A percentile compares a stretch with the other conserved stretches of the same genome.
Evolutionary conservation across 2,797 vertebrate genomes (phyloP).

Genomic region (Myoxocephalus aenaeus): DNA sequence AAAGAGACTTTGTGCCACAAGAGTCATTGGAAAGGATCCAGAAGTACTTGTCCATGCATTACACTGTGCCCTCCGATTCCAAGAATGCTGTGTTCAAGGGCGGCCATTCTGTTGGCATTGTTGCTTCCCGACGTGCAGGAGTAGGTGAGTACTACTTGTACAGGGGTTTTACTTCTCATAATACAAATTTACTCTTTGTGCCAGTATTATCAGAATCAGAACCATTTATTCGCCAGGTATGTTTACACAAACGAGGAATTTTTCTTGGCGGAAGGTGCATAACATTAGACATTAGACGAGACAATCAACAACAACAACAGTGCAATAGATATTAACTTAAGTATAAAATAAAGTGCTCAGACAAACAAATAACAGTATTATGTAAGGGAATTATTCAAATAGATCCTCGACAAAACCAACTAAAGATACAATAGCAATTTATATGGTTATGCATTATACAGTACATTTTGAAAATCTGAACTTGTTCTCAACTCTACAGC

Average conservation of each 20-base stretch:
- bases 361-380: too few relatives aligned
- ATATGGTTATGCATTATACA: background rate
- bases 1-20: conserved; percentile 86
- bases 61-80: conserved; percentile 56
- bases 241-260: too few relatives aligned
- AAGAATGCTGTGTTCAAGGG: conserved; percentile 84
- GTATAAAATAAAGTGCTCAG: too few relatives aligned
- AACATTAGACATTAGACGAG: too few relatives aligned
- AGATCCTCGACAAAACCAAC: background rate
- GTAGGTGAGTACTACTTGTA: conserved; percentile 83
- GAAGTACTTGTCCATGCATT: conserved; percentile 86
- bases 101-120: conserved; percentile 84
- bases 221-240: too few relatives aligned
- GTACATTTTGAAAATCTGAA: background rate
- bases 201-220: too few relatives aligned
- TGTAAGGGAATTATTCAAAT: background rate
- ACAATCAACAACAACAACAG: too few relatives aligned
- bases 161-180: background rate
- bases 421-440: background rate
- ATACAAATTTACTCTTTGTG: background rate
- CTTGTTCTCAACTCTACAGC: background rate
- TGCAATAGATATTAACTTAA: too few relatives aligned
- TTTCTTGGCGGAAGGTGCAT: too few relatives aligned
- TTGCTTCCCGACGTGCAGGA: conserved; percentile 88
- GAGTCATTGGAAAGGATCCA: conserved; percentile 76